Evolutionary conservation across 2,888 invertebrate genomes (phyloP).

Genomic region (Cistogaster globosa): DNA sequence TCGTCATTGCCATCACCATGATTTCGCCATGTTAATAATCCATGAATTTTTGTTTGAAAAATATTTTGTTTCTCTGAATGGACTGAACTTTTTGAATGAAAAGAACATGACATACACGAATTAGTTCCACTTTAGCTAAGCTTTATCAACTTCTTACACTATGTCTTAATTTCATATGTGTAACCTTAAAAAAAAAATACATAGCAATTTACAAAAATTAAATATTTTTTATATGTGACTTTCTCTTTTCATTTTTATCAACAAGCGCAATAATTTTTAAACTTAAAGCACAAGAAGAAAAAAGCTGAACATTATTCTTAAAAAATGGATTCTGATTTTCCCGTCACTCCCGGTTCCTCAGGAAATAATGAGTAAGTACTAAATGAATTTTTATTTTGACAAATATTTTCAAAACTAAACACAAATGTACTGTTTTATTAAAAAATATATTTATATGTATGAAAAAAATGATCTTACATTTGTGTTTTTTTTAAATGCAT

Average conservation of each 20-base stretch:
- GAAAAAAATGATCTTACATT: not conserved
- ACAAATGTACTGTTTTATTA: constrained; percentile 15
- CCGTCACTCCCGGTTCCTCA: constrained; percentile 74
- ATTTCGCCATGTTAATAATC: no score
- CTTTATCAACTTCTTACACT: no score
- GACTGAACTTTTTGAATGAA: no score
- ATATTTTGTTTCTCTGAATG: no score
- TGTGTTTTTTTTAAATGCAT: constrained; percentile 37
- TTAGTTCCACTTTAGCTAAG: no score
- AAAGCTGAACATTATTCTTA: not conserved
- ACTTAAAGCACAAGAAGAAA: constrained; percentile 36
- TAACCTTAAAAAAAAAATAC: no score
- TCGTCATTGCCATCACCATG: no score
- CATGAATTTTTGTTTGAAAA: no score
- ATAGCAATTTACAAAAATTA: no score
- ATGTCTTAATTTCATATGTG: no score
- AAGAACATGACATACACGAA: no score
- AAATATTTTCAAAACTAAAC: not conserved
- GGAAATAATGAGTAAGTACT: constrained; percentile 75
- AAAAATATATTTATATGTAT: not conserved
- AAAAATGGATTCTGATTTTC: constrained; percentile 72
- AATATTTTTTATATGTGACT: no score
- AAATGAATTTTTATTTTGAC: not conserved
- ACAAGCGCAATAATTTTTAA: constrained; percentile 20
- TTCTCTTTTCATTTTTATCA: constrained; percentile 14